Conservation (phyloP, 2,113 vertebrate genomes). For the Callionymus lyra region DNA sequence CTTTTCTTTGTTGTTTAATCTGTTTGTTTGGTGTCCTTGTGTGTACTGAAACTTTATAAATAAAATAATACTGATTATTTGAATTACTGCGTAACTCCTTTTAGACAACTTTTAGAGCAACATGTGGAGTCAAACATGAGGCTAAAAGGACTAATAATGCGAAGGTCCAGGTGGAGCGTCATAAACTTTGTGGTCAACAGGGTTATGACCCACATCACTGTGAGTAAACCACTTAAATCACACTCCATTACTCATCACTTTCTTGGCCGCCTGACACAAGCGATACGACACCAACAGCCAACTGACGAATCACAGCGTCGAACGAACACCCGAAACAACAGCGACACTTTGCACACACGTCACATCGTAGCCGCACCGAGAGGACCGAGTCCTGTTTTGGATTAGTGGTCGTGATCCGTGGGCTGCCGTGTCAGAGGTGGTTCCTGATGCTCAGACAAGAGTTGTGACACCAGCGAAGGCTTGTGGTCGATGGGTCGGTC, state of each 20-base stretch:
- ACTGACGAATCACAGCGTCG: too few relatives aligned
- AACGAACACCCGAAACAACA: too few relatives aligned
- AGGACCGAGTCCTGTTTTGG: constrained; percentile 40
- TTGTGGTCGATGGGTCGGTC: background rate
- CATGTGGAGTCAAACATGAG: too few relatives aligned
- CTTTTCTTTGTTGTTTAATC: too few relatives aligned
- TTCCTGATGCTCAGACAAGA: constrained; percentile 20
- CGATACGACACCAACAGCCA: constrained; percentile 13
- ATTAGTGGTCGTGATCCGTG: constrained; percentile 35
- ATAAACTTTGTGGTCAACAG: background rate
- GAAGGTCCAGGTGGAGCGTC: too few relatives aligned
- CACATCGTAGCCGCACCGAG: constrained; percentile 16
- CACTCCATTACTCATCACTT: constrained; percentile 36
- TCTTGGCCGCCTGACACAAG: background rate
- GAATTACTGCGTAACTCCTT: too few relatives aligned
- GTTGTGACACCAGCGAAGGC: constrained; percentile 43
- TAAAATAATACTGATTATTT: too few relatives aligned
- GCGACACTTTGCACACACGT: too few relatives aligned
- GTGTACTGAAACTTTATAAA: too few relatives aligned
- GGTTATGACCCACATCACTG: constrained; percentile 20
- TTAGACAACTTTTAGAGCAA: too few relatives aligned
- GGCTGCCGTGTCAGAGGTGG: constrained; percentile 26
- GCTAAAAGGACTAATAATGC: too few relatives aligned
- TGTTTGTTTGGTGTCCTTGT: too few relatives aligned
- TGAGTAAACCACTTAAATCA: constrained; percentile 14